phyloP scores from a whole-genome alignment of 2,797 vertebrate species.

The Acrocephalus scirpaceus region DNA sequence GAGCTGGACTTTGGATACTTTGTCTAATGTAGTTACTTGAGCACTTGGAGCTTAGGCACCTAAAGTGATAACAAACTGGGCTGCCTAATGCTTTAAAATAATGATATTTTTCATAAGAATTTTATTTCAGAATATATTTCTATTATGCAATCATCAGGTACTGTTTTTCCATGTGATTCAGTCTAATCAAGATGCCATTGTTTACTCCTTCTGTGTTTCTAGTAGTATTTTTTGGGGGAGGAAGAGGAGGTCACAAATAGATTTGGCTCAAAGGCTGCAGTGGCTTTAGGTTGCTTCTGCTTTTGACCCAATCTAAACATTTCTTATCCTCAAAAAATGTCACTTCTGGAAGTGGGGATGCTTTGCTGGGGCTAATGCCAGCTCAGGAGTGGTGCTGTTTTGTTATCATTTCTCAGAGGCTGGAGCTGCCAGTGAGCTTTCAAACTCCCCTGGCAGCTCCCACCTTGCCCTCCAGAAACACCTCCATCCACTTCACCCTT shows the following conservation, averaged over 20 bases:
- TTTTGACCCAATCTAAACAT: neutral
- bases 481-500: neutral
- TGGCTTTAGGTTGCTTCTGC: neutral
- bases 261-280: neutral
- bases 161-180: neutral
- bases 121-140: neutral
- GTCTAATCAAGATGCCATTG: neutral
- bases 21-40: neutral
- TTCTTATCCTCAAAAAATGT: neutral
- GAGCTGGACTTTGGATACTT: neutral
- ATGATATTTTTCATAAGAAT: neutral
- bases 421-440: neutral
- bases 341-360: neutral
- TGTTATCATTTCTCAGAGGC: neutral
- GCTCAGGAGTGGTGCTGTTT: neutral
- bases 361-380: neutral
- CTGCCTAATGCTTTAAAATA: neutral
- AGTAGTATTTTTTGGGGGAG: neutral
- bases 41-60: neutral
- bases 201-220: neutral
- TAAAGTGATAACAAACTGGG: neutral
- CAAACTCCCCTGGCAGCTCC: neutral
- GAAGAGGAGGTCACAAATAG: neutral
- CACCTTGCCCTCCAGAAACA: neutral
- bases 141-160: neutral